A percentile compares a stretch with the other conserved stretches of the same genome.
phyloP scores from a whole-genome alignment of 2,113 vertebrate genomes.

The Cichladusa arquata region DNA sequence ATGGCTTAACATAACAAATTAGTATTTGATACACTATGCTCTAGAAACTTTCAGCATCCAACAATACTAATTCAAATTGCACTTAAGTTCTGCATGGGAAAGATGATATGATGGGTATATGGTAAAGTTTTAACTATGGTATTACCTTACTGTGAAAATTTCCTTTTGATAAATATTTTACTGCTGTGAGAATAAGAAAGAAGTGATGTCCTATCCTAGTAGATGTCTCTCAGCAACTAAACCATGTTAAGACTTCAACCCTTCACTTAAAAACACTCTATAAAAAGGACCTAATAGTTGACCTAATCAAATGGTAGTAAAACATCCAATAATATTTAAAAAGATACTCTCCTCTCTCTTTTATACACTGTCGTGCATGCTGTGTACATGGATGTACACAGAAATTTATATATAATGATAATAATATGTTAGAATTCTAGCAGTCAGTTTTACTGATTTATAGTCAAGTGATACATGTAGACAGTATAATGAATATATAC shows the following conservation, averaged over 20 bases:
- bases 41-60: neutral
- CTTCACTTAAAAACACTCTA: neutral
- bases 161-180: neutral
- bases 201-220: neutral
- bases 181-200: neutral
- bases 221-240: neutral
- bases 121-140: neutral
- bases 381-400: neutral
- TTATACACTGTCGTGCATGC: accelerated
- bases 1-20: neutral
- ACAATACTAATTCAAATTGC: neutral
- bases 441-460: neutral
- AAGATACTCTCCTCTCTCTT: neutral
- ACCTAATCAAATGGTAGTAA: neutral
- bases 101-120: neutral
- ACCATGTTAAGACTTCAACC: neutral
- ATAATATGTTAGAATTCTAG: neutral
- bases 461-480: neutral
- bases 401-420: neutral
- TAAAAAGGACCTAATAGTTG: neutral
- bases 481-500: neutral
- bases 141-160: neutral
- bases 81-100: neutral
- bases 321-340: neutral
- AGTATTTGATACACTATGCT: neutral